A percentile compares a stretch with the other conserved stretches of the same genome.
These are phyloP conservation scores for Mixornis gularis DNA, from an alignment of 2,113 vertebrate species.

Conservation along the genomic window DNA sequence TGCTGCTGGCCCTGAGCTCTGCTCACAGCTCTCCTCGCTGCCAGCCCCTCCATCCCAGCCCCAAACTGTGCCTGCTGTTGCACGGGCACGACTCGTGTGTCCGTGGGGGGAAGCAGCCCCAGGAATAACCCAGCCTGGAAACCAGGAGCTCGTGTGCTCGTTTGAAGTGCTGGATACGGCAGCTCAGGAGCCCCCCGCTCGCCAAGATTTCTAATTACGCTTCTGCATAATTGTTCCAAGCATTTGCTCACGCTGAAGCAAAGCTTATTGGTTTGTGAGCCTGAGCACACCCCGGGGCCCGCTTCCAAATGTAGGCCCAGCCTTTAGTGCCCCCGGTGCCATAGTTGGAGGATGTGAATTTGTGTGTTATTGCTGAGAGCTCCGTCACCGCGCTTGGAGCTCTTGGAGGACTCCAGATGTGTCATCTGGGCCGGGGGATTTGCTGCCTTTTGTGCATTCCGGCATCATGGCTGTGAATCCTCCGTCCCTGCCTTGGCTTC, in stretches of 20 bases:
- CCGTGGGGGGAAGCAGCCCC: neutral
- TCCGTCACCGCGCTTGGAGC: neutral
- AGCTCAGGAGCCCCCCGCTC: constrained; percentile 35
- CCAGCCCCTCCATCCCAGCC: neutral
- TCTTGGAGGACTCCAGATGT: constrained; percentile 32
- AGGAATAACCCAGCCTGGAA: neutral
- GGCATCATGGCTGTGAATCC: neutral
- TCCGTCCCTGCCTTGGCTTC: neutral
- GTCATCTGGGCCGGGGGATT: neutral
- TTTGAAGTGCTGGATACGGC: neutral
- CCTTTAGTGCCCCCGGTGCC: constrained; percentile 41
- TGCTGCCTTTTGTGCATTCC: neutral
- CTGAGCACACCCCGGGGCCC: constrained; percentile 50
- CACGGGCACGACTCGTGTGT: neutral
- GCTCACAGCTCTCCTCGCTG: neutral
- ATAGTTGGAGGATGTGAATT: constrained; percentile 14
- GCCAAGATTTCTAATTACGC: constrained; percentile 23
- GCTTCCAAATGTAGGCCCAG: constrained; percentile 49
- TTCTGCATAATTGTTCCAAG: constrained; percentile 35
- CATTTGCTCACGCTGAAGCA: neutral
- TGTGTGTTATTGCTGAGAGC: constrained; percentile 28
- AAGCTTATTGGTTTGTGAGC: constrained; percentile 53
- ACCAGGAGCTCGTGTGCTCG: neutral
- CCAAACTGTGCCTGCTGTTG: neutral
- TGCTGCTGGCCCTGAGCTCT: neutral